Base-by-base conservation (phyloP, 1,140 invertebrate species). In the Drosophila novamexicana region DNA sequence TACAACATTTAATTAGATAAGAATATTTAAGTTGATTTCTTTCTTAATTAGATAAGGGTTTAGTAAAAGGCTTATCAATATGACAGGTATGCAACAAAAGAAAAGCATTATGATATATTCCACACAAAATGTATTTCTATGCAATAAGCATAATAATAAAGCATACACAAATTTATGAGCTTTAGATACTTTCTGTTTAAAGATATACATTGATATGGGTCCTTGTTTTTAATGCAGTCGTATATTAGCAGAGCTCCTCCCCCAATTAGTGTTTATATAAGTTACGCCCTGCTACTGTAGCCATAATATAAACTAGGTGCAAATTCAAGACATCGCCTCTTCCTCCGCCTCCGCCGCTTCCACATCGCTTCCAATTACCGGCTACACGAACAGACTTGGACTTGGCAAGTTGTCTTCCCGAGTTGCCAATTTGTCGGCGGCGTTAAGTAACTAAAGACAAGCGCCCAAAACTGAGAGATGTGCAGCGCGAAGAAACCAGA, bases 181-280 rank as follows among this genome's bases (percentile, higher is more conserved):
- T 18, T 18, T 18, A 1, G 18, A 18, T 18, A 18, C 7, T 18
- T 45, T 45, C 44, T 9, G 22, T 4, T 29, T 29, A 29, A 29
- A 5, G 22, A 5, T 29, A 29, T 29, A 4, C 4, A 5, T 29
- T 29, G 22, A 29, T 29, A 29, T 29, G 22, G 22, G 0, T 18
- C 18, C 44, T 45, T 1, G 6, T 7, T 18, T 45, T n/a, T 18
- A 18, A 9, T 9, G 8, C 16, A 9, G 5, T 14, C 16, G 47
- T 32, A 42, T 16, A 52, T 61, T 50, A 42, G 47, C 47, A 52
- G 42, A 61, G 47, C 45, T 37, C 61, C 66, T 37, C 66, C 56
- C 47, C 66, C 49, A 61, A 68, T 61, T 68, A 68, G 57, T 14
- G 37, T 47, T 68, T 61, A 68, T 68, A 68, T 61, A 61, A 68